phyloP scores from a whole-genome alignment of 1,140 invertebrate species.

The Phthorimaea operculella region DNA sequence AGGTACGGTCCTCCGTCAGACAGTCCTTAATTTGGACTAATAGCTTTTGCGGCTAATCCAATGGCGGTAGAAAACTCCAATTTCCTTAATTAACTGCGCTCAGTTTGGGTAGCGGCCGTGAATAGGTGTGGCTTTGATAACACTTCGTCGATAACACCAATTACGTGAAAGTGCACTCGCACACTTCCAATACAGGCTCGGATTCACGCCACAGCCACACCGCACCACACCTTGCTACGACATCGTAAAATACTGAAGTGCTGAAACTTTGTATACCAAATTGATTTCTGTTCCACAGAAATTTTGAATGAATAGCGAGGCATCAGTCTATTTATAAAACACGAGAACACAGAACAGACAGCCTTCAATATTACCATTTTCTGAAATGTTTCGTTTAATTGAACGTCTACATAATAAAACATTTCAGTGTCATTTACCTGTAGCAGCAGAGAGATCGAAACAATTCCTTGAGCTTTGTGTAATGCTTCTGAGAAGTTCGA shows the following conservation, averaged over 20 bases:
- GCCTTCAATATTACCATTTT: neutral
- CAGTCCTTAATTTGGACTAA: conserved; percentile 65
- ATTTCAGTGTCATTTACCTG: conserved; percentile 73
- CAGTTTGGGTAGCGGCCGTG: conserved; percentile 48
- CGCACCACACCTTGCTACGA: neutral
- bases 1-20: conserved; percentile 26
- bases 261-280: neutral
- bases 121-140: conserved; percentile 58
- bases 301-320: neutral
- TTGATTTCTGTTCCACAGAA: neutral
- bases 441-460: conserved; percentile 86
- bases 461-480: conserved; percentile 89
- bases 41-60: conserved; percentile 61
- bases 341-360: neutral
- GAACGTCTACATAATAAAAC: neutral
- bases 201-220: neutral
- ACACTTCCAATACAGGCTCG: conserved; percentile 13
- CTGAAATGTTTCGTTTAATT: neutral
- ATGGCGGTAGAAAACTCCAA: conserved; percentile 62
- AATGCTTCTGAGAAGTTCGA: conserved; percentile 91
- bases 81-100: conserved; percentile 64
- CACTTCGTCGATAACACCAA: conserved; percentile 47
- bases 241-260: neutral
- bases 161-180: conserved; percentile 35
- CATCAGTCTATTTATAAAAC: neutral